Base-by-base conservation (phyloP, 2,797 vertebrate species). In the Heteromormyrus szaboi region DNA sequence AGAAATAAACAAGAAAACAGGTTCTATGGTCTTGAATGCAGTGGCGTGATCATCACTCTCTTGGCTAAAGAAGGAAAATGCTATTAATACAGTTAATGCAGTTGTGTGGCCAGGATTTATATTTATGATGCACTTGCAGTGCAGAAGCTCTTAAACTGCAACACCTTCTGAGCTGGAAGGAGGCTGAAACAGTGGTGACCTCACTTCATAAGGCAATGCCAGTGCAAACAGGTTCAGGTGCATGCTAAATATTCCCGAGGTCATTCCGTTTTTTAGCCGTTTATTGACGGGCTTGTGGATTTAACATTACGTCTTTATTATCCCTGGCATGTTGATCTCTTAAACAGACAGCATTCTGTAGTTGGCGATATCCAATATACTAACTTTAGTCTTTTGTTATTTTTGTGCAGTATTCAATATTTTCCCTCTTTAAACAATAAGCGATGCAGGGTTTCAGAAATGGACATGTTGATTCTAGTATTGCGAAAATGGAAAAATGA, bases 211-310 rank as follows among this genome's bases (percentile, higher is more conserved):
- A 86, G 89, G 33, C 88, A 11, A 19, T 88, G 94, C 95, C 95
- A 94, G 94, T 90, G 90, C 87, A 93, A 94, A 93, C 92, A 93
- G 92, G 92, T 92, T 89, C 90, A 89, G 93, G 91, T 89, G 91
- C 91, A 93, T 17, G 48, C 91, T 90, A 89, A 92, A 92, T 90
- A 91, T 90, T 91, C 91, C 89, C 76, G 91, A 83, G 88, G 84
- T 90, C 88, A 84, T 89, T 89, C 86, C 86, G 22, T 65, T 90
- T 91, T 92, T 90, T 90, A 88, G 89, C 84, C 76, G 81, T 93
- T 90, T 89, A 85, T 91, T 93, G 91, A 87, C 89, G 2, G 29
- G 72, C 72, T 89, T 59, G 85, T 8, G 19, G 85, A 86, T 68
- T 46, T 87, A 53, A 87, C 79, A 44, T 22, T 12, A 14, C 2